phyloP scores from a whole-genome alignment of 23 tunicate genomes.

The Ascidia mentula region DNA sequence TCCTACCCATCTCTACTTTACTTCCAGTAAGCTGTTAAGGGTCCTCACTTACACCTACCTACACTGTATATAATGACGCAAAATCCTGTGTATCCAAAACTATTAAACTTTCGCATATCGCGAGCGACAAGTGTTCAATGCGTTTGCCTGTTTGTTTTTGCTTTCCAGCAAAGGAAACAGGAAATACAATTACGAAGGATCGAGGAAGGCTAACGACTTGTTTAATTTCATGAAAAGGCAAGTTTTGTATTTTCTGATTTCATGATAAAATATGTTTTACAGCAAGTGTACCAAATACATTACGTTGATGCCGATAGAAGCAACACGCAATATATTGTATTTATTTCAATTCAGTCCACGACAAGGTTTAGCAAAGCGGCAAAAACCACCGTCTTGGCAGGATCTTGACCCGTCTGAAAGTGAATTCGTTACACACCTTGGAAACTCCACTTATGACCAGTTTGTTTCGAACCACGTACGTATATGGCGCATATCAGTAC shows the following conservation, averaged over 20 bases:
- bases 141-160: not conserved
- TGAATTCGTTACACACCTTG: constrained; percentile 60
- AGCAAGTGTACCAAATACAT: not conserved
- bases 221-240: constrained; percentile 75
- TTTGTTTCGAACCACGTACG: constrained; percentile 54
- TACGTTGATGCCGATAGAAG: not conserved
- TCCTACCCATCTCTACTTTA: constrained; percentile 72
- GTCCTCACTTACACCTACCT: not conserved
- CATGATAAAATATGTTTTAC: not conserved
- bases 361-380: constrained; percentile 54
- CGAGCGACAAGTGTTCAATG: not conserved
- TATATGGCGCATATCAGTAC: too few species aligned
- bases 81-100: not conserved
- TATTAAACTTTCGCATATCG: not conserved
- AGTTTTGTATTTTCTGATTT: not conserved
- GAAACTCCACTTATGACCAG: constrained; percentile 61
- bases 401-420: constrained; percentile 41
- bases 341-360: constrained; percentile 49
- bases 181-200: constrained; percentile 66
- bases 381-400: constrained; percentile 90
- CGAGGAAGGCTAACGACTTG: constrained; percentile 30
- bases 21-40: constrained; percentile 50
- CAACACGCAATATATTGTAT: not conserved
- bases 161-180: constrained; percentile 62
- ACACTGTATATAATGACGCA: not conserved